Evolutionary conservation across 2,888 invertebrate species (phyloP).

Genomic region (Acrocera orbiculus): DNA sequence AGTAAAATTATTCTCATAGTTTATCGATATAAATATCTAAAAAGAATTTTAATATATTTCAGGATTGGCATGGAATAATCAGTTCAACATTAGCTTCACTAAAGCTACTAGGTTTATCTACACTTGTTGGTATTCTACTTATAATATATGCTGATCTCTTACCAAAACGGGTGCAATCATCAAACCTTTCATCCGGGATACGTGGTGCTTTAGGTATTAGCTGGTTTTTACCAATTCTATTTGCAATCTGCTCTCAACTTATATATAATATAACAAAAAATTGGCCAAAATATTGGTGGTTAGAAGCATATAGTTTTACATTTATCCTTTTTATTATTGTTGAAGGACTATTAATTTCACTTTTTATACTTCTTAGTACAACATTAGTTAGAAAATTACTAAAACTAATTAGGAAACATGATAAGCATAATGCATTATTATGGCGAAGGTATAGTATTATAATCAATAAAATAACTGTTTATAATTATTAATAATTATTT

Average conservation of each 20-base stretch:
- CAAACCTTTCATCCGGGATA: constrained; percentile 20
- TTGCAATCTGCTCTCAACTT: constrained; percentile 28
- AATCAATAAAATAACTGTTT: neutral
- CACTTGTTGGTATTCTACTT: constrained; percentile 33
- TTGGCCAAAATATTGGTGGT: constrained; percentile 43
- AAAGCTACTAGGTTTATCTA: constrained; percentile 44
- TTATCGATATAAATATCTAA: too few species aligned
- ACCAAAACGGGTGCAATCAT: constrained; percentile 24
- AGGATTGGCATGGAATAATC: constrained; percentile 42
- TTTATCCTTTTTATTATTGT: constrained; percentile 50
- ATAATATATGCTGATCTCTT: constrained; percentile 29
- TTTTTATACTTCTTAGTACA: constrained; percentile 49
- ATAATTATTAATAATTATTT: constrained; percentile 5
- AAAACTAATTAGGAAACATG: constrained; percentile 40
- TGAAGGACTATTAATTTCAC: constrained; percentile 44
- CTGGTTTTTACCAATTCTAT: constrained; percentile 29
- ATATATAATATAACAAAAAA: constrained; percentile 31
- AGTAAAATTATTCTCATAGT: too few species aligned
- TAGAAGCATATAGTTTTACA: constrained; percentile 38
- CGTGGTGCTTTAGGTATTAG: constrained; percentile 31
- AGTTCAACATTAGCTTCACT: constrained; percentile 44
- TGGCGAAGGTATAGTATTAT: constrained; percentile 34
- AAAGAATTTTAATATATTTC: too few species aligned
- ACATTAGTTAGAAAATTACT: constrained; percentile 45
- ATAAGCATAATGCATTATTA: constrained; percentile 39